A percentile compares a stretch with the other conserved stretches of the same genome.
Conservation (phyloP, 2,888 invertebrate genomes). For the Caenorhabditis drosophilae region DNA sequence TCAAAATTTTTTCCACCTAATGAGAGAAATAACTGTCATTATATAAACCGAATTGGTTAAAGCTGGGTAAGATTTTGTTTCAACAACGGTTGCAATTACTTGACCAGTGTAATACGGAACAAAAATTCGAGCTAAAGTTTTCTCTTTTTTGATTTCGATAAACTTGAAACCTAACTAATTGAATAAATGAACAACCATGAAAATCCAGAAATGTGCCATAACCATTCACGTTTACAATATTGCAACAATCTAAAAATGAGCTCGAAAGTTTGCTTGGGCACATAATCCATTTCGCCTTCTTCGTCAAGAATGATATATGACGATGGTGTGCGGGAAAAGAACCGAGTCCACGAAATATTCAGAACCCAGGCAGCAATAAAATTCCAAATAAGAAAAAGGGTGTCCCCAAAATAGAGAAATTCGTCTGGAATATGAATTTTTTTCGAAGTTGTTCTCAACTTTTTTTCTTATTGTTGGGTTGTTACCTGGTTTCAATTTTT, state of each 20-base stretch:
- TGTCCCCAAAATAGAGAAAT: conserved; percentile 52
- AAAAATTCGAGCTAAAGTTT: conserved; percentile 69
- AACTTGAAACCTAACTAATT: conserved; percentile 47
- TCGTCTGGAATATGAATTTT: conserved; percentile 12
- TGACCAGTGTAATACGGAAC: conserved; percentile 68
- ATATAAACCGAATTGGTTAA: conserved; percentile 65
- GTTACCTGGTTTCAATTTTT: conserved; percentile 42
- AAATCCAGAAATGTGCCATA: conserved; percentile 68
- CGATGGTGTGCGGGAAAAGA: conserved; percentile 48
- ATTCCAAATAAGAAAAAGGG: conserved; percentile 57
- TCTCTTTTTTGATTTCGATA: neutral
- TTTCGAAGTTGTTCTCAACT: neutral
- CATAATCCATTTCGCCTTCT: conserved; percentile 37
- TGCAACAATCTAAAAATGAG: conserved; percentile 64
- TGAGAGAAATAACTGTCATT: conserved; percentile 65
- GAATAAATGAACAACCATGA: conserved; percentile 68
- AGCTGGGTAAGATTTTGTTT: conserved; percentile 67
- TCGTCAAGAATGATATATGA: conserved; percentile 47
- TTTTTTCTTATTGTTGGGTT: neutral
- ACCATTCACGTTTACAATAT: conserved; percentile 66
- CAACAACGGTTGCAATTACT: conserved; percentile 71
- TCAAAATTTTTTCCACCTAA: conserved; percentile 50
- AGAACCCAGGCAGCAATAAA: conserved; percentile 53
- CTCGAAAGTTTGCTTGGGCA: conserved; percentile 56
- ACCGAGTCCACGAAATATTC: conserved; percentile 47